Base-by-base conservation (phyloP, 2,113 vertebrate genomes). In the Sander vitreus region DNA sequence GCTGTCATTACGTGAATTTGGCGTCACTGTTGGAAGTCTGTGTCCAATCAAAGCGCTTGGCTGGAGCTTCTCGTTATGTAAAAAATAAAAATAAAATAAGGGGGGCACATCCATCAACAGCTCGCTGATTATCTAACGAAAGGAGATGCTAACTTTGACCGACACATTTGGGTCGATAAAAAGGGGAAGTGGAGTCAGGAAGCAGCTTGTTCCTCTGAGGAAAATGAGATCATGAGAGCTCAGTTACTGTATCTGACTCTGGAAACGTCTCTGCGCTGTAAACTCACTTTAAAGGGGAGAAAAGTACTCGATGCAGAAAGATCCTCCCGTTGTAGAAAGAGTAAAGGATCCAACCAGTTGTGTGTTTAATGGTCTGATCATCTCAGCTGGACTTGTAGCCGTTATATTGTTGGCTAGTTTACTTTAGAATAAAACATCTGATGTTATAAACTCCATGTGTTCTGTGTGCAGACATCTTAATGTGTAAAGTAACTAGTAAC, bases 121-220 rank as follows among this genome's bases (percentile, higher is more conserved):
- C 30, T 19, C 18, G 18, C 3, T 13, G 15, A 59, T 75, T 18
- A 75, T 72, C 48, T 19, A 70, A 36, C 25, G 59, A 79, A n/a
- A 70, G 39, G 75, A 66, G 70, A 79, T 0, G 51, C 86, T 77
- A 48, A 76, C 80, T 83, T 58, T 68, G 81, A 73, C 72, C 54
- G 62, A 87, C 80, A 64, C 68, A 85, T 85, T 53, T 69, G 77
- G 86, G 84, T 67, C 54, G 19, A 73, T 75, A 33, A 39, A 33
- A 74, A 80, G 27, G 54, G 84, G 91, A 92, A 88, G 83, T 65
- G 81, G 10, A 92, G 91, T 86, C 91, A 89, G 91, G 91, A 92
- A 90, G 87, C 91, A 89, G 91, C 88, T 87, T 91, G 88, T 87
- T 89, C 88, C 83, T 81, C 79, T 3, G 77, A 85, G 82, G 74